Conservation (phyloP, 2,113 vertebrate species). For the Seriola dumerili region DNA sequence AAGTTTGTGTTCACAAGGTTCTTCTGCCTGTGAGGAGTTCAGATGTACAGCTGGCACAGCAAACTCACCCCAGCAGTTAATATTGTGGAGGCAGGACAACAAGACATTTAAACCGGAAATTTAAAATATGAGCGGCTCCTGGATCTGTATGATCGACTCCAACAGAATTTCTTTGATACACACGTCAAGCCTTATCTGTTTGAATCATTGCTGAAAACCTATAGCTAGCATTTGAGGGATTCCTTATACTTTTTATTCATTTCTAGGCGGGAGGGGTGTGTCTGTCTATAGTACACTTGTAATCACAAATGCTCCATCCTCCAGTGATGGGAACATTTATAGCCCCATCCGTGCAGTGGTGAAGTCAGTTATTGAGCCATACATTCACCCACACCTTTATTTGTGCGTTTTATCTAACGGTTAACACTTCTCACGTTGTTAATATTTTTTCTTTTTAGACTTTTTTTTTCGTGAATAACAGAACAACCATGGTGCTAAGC, state of each 20-base stretch:
- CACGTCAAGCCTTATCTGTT: slow-evolving; percentile 78
- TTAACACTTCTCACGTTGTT: slow-evolving; percentile 46
- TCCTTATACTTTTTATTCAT: slow-evolving; percentile 46
- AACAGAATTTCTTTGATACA: slow-evolving; percentile 55
- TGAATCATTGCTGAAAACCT: slow-evolving; percentile 59
- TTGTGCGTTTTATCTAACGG: slow-evolving; percentile 59
- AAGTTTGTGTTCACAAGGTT: slow-evolving; percentile 35
- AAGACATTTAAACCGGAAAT: not conserved
- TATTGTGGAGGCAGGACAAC: slow-evolving; percentile 18
- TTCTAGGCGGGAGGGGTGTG: not conserved
- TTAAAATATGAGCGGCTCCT: not conserved
- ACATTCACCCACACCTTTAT: slow-evolving; percentile 62
- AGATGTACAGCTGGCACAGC: not conserved
- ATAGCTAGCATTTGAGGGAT: slow-evolving; percentile 46
- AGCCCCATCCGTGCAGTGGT: slow-evolving; percentile 55
- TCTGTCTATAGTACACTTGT: slow-evolving; percentile 42
- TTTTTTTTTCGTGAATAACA: slow-evolving; percentile 46
- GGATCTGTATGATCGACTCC: slow-evolving; percentile 31
- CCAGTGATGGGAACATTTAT: slow-evolving; percentile 55
- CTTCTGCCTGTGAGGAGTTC: not conserved
- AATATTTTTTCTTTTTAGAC: slow-evolving; percentile 34
- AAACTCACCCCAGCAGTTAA: not conserved
- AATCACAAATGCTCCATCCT: slow-evolving; percentile 68
- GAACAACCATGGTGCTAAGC: slow-evolving; percentile 79
- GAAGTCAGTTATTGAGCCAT: slow-evolving; percentile 73